Percentiles rank a stretch among this genome's conserved stretches.
phyloP scores from a whole-genome alignment of 2,797 vertebrate species.

The Sebastes kiyomatsui region DNA sequence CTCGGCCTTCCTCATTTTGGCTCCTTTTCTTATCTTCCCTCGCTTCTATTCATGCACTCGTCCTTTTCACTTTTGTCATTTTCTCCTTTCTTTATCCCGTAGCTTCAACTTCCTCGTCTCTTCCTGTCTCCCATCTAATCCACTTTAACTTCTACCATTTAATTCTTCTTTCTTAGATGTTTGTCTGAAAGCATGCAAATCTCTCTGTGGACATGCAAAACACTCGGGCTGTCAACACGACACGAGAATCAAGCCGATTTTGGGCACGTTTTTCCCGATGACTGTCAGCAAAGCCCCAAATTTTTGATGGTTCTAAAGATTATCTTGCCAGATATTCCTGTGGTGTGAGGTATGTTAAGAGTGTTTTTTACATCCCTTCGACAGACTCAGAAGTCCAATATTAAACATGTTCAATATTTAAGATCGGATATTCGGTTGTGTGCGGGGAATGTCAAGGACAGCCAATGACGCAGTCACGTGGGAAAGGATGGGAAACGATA shows the following conservation, averaged over 20 bases:
- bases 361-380: too few species aligned
- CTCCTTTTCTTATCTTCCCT: background rate
- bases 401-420: too few species aligned
- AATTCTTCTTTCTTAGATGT: background rate
- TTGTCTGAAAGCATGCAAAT: background rate
- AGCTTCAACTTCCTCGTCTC: background rate
- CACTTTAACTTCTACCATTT: background rate
- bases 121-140: background rate
- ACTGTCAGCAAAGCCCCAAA: too few species aligned
- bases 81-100: background rate
- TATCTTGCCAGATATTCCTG: too few species aligned
- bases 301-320: too few species aligned
- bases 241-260: too few species aligned
- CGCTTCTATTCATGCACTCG: background rate
- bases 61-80: background rate
- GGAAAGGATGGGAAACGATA: too few species aligned
- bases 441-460: too few species aligned
- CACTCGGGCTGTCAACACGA: accelerated
- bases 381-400: too few species aligned
- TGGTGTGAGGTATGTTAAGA: too few species aligned
- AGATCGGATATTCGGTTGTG: accelerated
- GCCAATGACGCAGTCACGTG: too few species aligned
- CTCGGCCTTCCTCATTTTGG: background rate
- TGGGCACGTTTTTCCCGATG: too few species aligned
- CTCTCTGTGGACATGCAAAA: background rate